phyloP scores from a whole-genome alignment of 1,140 invertebrate species.

The Ceratosolen solmsi region DNA sequence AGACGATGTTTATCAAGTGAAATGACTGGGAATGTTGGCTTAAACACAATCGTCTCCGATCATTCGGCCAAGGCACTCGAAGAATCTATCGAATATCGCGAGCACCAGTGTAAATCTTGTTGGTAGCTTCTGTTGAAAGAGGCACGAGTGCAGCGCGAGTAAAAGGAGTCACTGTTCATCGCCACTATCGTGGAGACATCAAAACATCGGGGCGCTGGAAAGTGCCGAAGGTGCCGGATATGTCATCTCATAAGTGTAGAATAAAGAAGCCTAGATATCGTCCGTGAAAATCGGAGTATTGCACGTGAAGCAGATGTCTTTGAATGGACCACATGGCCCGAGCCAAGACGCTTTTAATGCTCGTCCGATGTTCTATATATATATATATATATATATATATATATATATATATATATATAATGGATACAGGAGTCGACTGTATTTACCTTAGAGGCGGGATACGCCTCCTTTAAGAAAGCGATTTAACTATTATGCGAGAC shows the following conservation, averaged over 20 bases:
- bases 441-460: slow-evolving; percentile 26
- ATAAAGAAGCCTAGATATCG: not conserved
- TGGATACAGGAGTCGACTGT: slow-evolving; percentile 43
- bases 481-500: not conserved
- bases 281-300: not conserved
- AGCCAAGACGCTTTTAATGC: slow-evolving; percentile 41
- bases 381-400: no score
- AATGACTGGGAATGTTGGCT: no score
- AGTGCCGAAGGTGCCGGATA: not conserved
- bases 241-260: slow-evolving; percentile 9
- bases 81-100: not conserved
- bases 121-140: not conserved
- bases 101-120: not conserved
- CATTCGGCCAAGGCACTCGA: not conserved
- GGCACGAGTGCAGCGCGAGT: not conserved
- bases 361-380: slow-evolving; percentile 56
- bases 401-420: no score
- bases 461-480: not conserved
- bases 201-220: not conserved
- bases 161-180: not conserved
- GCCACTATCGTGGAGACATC: not conserved
- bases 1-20: no score
- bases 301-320: slow-evolving; percentile 54
- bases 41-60: no score
- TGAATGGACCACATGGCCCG: slow-evolving; percentile 57